Conservation (phyloP, 2,113 vertebrate genomes). For the Lasiurus borealis region DNA sequence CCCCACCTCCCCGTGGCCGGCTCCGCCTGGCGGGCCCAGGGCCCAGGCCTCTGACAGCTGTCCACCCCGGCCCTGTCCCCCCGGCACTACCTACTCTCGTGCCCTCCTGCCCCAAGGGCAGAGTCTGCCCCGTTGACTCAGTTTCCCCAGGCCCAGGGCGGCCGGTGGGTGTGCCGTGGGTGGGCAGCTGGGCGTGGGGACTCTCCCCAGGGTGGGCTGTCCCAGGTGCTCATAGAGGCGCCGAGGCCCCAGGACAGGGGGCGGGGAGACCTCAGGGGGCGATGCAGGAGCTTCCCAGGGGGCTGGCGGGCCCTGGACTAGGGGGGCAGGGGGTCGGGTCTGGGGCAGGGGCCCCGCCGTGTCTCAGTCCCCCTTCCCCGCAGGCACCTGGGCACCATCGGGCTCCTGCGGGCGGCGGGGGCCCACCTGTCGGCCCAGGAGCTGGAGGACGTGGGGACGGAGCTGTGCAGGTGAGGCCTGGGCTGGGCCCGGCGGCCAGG, state of each 20-base stretch:
- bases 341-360: accelerated
- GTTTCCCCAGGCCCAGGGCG: not conserved
- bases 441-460: conserved; percentile 87
- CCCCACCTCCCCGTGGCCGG: accelerated
- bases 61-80: not conserved
- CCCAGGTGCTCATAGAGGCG: not conserved
- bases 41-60: accelerated
- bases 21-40: not conserved
- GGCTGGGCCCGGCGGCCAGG: not conserved
- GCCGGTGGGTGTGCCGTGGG: not conserved
- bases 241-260: accelerated
- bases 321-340: too few species aligned
- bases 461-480: conserved; percentile 92
- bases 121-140: accelerated
- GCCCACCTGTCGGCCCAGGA: conserved; percentile 92
- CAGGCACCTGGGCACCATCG: conserved; percentile 90
- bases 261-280: not conserved
- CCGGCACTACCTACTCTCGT: accelerated
- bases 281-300: accelerated
- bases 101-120: not conserved
- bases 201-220: too few species aligned
- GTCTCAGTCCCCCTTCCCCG: accelerated
- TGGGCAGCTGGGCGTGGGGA: not conserved
- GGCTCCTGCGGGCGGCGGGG: conserved; percentile 90
- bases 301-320: too few species aligned